These are phyloP conservation scores for Metallyticus violacea DNA, from an alignment of 2,888 invertebrate genomes.

Conservation along the genomic window DNA sequence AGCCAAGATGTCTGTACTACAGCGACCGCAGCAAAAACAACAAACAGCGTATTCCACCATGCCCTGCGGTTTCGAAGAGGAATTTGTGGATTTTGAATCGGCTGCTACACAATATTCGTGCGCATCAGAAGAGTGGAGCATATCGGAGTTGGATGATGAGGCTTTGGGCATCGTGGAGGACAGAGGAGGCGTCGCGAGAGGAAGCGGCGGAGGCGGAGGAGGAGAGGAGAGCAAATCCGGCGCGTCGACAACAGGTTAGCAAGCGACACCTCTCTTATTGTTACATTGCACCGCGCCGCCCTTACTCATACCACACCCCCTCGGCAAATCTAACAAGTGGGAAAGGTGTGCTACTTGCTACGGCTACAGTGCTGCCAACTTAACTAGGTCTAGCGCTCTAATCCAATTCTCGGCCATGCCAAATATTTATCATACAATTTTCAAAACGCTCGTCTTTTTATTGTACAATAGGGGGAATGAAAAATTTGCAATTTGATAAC, in stretches of 20 bases:
- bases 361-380: too few species aligned
- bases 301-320: background rate
- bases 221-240: background rate
- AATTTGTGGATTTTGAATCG: constrained; percentile 31
- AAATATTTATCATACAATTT: too few species aligned
- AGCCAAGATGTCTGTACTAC: background rate
- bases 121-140: constrained; percentile 24
- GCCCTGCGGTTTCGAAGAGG: constrained; percentile 20
- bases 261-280: background rate
- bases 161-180: constrained; percentile 18
- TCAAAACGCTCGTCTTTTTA: too few species aligned
- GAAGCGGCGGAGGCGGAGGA: background rate
- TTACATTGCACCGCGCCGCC: background rate
- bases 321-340: background rate
- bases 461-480: too few species aligned
- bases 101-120: constrained; percentile 24
- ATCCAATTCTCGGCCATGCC: background rate
- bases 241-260: constrained; percentile 6
- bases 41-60: background rate
- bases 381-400: too few species aligned
- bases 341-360: too few species aligned
- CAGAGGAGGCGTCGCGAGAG: background rate
- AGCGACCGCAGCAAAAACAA: background rate
- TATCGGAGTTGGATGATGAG: constrained; percentile 28
- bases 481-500: too few species aligned